Base-by-base conservation (phyloP, 2,888 invertebrate genomes). In the Odontothrips loti region DNA sequence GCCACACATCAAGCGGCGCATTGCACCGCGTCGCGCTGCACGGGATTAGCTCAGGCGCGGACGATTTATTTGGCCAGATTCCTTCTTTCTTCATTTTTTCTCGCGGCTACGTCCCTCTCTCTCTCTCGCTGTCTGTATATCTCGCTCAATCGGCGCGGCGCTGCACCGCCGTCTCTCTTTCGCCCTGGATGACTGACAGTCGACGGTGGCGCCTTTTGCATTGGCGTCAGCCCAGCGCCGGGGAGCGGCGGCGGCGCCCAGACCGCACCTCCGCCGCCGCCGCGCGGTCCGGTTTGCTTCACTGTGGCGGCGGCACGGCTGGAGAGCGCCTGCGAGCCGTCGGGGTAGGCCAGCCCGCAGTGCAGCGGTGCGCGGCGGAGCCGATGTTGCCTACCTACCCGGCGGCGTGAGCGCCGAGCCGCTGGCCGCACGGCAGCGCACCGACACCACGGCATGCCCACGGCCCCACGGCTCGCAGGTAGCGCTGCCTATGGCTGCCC, bases 391-490 rank as follows among this genome's bases (percentile, higher is more conserved):
- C 51, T 12, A 12, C 51, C 51, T 10, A 6, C 51, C 20, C 3
- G 51, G 51, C 51, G 15, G 34, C 51, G 15, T 51, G 15, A 48
- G 48, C 51, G 51, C 34, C 34, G n/a, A n/a, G n/a, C n/a, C n/a
- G n/a, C n/a, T n/a, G n/a, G n/a, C n/a, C 48, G 15, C 15, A 48
- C 48, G 15, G 48, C 48, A 48, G 48, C 48, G 10, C 48, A 9
- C 48, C 48, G 9, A 48, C 48, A 6, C n/a, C n/a, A n/a, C n/a
- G n/a, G n/a, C n/a, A n/a, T n/a, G n/a, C n/a, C n/a, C n/a, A n/a
- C n/a, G n/a, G n/a, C n/a, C n/a, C n/a, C n/a, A 48, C 79, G 47
- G 80, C 79, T 75, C 34, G 48, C 79, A 68, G 80, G 79, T n/a
- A 23, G 1, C 4, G 34, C 34, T 43, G 34, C 34, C 34, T n/a